Base-by-base conservation (phyloP, 2,888 invertebrate species). In the Flabesymbios commensalis region DNA sequence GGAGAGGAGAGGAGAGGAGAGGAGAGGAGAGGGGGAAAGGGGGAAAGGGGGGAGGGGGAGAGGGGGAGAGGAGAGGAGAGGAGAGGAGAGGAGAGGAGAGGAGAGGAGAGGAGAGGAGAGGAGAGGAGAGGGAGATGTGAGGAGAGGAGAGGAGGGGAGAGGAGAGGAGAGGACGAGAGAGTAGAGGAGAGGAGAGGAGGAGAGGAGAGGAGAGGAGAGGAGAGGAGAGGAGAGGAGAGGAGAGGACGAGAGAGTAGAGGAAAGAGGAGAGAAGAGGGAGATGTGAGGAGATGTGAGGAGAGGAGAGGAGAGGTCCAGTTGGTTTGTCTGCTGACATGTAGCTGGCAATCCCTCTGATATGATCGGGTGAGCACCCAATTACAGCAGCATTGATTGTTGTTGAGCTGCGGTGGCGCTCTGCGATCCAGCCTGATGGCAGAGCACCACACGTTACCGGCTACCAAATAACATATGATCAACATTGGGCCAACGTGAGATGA, bases 261-360 rank as follows among this genome's bases (percentile, higher is more conserved):
- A 3, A 19, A 7, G 33, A 54, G 56, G 31, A 2, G 22, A 22
- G 32, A 2, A 56, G 56, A 56, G 47, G 47, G 31, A 56, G 5
- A 54, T 36, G 39, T 36, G 39, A 14, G 39, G n/a, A 14, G 39
- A 36, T 36, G 39, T 36, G 39, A n/a, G 39, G 39, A 36, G n/a
- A n/a, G n/a, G n/a, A n/a, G n/a, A n/a, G n/a, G n/a, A n/a, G n/a
- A n/a, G n/a, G n/a, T n/a, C n/a, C n/a, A n/a, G n/a, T n/a, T n/a
- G n/a, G n/a, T n/a, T n/a, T n/a, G n/a, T n/a, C n/a, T n/a, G n/a
- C n/a, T n/a, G n/a, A n/a, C n/a, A n/a, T n/a, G n/a, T n/a, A n/a
- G n/a, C n/a, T n/a, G n/a, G n/a, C n/a, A n/a, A n/a, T n/a, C n/a
- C n/a, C n/a, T n/a, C n/a, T n/a, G n/a, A n/a, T n/a, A n/a, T n/a